Evolutionary conservation across 2,888 invertebrate genomes (phyloP), one percentile per base, ranked within the genome.

Genomic region (Nebria salina): DNA sequence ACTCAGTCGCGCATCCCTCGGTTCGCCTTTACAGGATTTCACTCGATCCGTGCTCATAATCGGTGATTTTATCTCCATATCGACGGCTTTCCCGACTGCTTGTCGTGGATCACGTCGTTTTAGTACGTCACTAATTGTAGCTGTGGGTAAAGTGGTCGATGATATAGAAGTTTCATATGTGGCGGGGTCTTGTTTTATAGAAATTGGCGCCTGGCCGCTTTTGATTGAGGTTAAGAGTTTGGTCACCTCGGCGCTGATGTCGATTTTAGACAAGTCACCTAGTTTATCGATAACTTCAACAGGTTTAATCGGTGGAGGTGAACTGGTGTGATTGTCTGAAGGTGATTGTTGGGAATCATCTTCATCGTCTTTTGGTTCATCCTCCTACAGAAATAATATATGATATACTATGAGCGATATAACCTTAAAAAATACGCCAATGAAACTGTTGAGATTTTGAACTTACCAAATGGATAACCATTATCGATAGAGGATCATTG

Each of bases 171-270:
- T 1, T 20, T 20, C 20, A 20, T 20, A 20, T 83, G 74, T 86
- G 88, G 13, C 8, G 8, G 54, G 13, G 4, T 89, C 83, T 25
- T 26, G 26, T n/a, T 54, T 54, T 13, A 5, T 4, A 34, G 34
- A 5, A 5, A 20, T 75, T 8, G 54, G 42, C 43, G 41, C 34
- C 73, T 77, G 81, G 64, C 79, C 82, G 41, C 76, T 83, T 81
- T 85, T 87, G 77, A 94, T 92, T 0, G 92, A 91, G 26, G 93
- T 92, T 64, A 94, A 86, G 76, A 94, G 87, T 87, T 93, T 94
- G 1, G 94, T 93, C 6, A 94, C 94, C 86, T 94, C 93, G 83
- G 92, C 93, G 76, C 93, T 93, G 82, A 94, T 94, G 84, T 94
- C 94, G 83, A 94, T 93, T 88, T 94, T 93, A 9, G 94, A 94